Base-by-base conservation (phyloP, 92 coral and sea anemone genomes). In the Zoanthus gigantus region DNA sequence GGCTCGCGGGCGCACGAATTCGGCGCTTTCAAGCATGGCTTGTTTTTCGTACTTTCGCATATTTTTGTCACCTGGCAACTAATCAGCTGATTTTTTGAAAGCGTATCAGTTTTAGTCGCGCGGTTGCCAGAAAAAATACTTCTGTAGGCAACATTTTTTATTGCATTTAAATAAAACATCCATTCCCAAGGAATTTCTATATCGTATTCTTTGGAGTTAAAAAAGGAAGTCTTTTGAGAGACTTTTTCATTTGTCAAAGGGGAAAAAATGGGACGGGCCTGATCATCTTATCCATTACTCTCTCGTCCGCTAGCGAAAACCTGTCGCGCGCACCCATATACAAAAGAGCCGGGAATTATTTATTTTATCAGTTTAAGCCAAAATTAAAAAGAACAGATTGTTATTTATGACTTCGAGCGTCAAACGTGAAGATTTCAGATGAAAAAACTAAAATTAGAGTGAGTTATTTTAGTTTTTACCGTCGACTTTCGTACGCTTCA, bases 101-200 rank as follows among this genome's bases (percentile, higher is more conserved):
- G 69, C 69, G 31, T 63, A 63, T 63, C 69, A 63, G 69, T 63
- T 63, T 63, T 63, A 63, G 69, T 63, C 69, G 69, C 69, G 69
- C 69, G 31, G 9, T 63, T 18, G 69, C 69, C 69, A n/a, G 10
- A 63, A 63, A 63, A 63, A 63, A 8, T 63, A 63, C 69, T 63
- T n/a, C 69, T 63, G 32, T 63, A 63, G 8, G 69, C 69, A n/a
- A 63, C 28, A 17, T 63, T 17, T 63, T 17, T 5, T n/a, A 63
- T 63, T 63, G 32, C 9, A 63, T 63, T 63, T 63, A 4, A 18
- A 63, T 63, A 58, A 58, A 58, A 58, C 65, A 58, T 58, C 65
- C 11, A 58, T 58, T 58, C 65, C 65, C 65, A 58, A 58, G 23
- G 65, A 58, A 58, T 58, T 58, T 12, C 23, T 12, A 15, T 58